Base-by-base conservation (phyloP, 1,140 invertebrate species). In the Tetramorium parvispinum region DNA sequence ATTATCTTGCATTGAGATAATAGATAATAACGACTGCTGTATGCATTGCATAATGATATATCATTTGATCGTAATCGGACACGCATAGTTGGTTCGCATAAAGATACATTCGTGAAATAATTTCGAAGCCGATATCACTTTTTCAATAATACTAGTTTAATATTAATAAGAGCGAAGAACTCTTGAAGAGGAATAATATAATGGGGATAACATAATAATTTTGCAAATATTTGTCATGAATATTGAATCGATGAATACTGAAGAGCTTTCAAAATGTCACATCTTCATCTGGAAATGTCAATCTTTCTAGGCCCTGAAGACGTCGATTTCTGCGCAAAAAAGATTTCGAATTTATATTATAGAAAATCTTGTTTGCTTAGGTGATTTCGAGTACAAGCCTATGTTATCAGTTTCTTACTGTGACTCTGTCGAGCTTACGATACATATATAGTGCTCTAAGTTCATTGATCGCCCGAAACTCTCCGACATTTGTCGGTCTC, bases 381-480 rank as follows among this genome's bases (percentile, higher is more conserved):
- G 18, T 27, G 8, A 75, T 75, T 73, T 6, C 21, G 11, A 51
- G 18, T 24, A 32, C 11, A 11, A 46, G 2, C 11, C 10, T 77
- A 24, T n/a, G 8, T 16, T 63, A 2, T 10, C 18, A 77, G 32
- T 63, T 46, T 77, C 18, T 49, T 18, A 43, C n/a, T 51, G n/a
- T 21, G 3, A n/a, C 6, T 10, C 0, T 46, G 5, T 46, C 43
- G 24, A 32, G 75, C 57, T 65, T 21, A 24, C 59, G 7, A 13
- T n/a, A 37, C 27, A 21, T 13, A 21, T 13, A 13, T 10, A 43
- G 46, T 27, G 24, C 43, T 24, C 16, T 8, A n/a, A 0, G 32
- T 75, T 82, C 79, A 82, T 73, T 70, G 68, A 83, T 83, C 68
- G 53, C 37, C n/a, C 11, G 61, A 57, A 73, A 83, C 6, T 43